Evolutionary conservation across 2,888 invertebrate genomes (phyloP).

Genomic region (Chirona hameri): DNA sequence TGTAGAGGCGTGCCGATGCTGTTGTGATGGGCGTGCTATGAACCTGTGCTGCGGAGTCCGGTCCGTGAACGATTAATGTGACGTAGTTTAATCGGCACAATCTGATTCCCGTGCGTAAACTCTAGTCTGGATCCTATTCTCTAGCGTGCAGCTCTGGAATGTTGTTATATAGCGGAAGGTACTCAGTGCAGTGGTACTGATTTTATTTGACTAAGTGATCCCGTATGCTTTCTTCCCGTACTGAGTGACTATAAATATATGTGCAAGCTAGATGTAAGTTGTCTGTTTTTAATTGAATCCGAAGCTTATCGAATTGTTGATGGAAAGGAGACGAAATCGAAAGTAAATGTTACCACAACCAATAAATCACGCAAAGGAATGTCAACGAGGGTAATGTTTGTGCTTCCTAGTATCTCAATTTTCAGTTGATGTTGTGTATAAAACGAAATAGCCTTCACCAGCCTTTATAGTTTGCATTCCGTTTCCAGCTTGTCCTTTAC

Average conservation of each 20-base stretch:
- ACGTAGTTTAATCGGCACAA: not conserved
- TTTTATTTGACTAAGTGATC: slow-evolving; percentile 2
- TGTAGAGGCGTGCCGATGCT: too few species aligned
- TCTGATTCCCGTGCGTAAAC: not conserved
- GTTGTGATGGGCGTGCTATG: not conserved
- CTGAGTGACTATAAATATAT: not conserved
- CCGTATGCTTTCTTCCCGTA: not conserved
- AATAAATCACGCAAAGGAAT: too few species aligned
- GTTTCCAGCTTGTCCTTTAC: too few species aligned
- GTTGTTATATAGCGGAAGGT: not conserved
- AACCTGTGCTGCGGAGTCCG: not conserved
- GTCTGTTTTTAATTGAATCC: not conserved
- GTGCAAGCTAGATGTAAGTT: not conserved
- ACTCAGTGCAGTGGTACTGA: not conserved
- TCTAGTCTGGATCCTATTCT: slow-evolving; percentile 1
- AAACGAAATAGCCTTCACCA: too few species aligned
- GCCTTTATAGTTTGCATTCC: too few species aligned
- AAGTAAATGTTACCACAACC: too few species aligned
- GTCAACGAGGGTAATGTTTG: too few species aligned
- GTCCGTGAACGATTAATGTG: not conserved
- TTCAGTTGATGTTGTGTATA: too few species aligned
- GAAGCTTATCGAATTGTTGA: too few species aligned
- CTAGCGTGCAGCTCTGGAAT: not conserved
- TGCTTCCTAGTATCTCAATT: too few species aligned
- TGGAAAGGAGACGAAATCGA: too few species aligned